Evolutionary conservation across 2,888 invertebrate genomes (phyloP).

Genomic region (Pseudococcus viburni): DNA sequence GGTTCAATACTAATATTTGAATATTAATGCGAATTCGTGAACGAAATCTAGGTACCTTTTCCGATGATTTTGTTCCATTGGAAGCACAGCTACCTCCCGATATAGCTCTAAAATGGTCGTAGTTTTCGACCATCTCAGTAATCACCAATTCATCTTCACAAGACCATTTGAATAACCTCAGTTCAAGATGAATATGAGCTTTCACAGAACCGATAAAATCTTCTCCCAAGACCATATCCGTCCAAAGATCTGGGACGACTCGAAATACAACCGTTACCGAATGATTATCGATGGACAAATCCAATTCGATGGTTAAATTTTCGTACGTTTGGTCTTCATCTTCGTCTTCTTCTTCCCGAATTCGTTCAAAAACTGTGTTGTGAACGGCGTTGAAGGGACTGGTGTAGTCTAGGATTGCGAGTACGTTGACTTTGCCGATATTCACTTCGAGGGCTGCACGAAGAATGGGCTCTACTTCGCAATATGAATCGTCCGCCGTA

Average conservation of each 20-base stretch:
- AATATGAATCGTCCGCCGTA: too few species aligned
- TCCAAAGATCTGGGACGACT: neutral
- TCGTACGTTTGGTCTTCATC: too few species aligned
- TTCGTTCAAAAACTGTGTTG: neutral
- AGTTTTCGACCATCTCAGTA: neutral
- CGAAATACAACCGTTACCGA: neutral
- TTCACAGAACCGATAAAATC: neutral
- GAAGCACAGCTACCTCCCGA: neutral
- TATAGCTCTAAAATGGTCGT: neutral
- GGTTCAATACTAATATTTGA: too few species aligned
- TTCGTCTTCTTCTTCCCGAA: neutral
- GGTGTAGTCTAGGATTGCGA: neutral
- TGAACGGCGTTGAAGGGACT: neutral
- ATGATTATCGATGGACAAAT: neutral
- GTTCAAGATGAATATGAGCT: neutral
- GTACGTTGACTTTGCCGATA: neutral
- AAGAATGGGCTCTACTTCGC: too few species aligned
- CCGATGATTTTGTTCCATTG: neutral
- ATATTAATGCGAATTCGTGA: too few species aligned
- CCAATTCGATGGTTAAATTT: neutral
- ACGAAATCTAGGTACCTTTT: too few species aligned
- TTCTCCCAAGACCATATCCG: neutral
- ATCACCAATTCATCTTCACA: neutral
- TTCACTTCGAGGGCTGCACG: neutral
- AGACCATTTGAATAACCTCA: neutral